Percentiles rank a stretch among this genome's conserved stretches.
These are phyloP conservation scores for Galeruca laticollis DNA, from an alignment of 2,888 invertebrate genomes.

Conservation along the genomic window DNA sequence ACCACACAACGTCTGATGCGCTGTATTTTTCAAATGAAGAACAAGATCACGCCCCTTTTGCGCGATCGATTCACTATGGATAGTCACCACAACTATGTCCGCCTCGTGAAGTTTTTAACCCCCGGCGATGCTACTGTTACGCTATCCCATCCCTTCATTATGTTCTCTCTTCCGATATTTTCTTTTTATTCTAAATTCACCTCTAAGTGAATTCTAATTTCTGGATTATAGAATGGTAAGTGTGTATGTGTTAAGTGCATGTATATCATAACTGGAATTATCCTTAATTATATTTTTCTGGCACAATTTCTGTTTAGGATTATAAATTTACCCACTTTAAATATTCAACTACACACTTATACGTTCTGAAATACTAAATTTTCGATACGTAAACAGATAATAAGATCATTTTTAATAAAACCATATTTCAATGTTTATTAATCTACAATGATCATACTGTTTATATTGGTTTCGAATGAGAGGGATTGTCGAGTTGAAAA, in stretches of 20 bases:
- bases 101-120: slow-evolving; percentile 17
- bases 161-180: not conserved
- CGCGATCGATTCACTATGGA: slow-evolving; percentile 17
- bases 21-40: not conserved
- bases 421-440: too few species aligned
- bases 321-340: not conserved
- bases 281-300: not conserved
- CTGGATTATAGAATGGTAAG: slow-evolving; percentile 14
- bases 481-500: too few species aligned
- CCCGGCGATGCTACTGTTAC: not conserved
- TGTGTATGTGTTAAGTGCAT: not conserved
- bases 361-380: too few species aligned
- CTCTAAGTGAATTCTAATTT: slow-evolving; percentile 5
- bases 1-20: not conserved
- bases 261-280: not conserved
- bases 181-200: not conserved
- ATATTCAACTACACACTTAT: not conserved
- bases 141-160: slow-evolving; percentile 9
- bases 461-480: too few species aligned
- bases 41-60: slow-evolving; percentile 15
- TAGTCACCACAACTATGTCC: slow-evolving; percentile 17
- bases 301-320: not conserved
- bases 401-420: too few species aligned
- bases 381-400: too few species aligned
- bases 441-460: too few species aligned